Conservation (phyloP, 1,140 invertebrate genomes). For the Pogonomyrmex californicus region DNA sequence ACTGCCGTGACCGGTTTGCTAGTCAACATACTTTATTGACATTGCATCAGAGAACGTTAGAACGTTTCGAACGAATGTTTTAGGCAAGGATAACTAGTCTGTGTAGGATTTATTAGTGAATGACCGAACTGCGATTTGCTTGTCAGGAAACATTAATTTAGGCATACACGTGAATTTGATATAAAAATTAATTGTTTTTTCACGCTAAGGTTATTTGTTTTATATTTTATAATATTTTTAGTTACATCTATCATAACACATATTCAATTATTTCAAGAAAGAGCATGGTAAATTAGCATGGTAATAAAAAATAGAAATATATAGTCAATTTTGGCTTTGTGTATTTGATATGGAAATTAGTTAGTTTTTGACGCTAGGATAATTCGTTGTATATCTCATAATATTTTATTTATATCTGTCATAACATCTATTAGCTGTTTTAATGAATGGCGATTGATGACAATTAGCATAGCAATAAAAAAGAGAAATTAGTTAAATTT, state of each 20-base stretch:
- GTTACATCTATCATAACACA: neutral
- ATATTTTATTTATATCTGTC: no score
- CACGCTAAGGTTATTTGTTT: no score
- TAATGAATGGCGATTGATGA: no score
- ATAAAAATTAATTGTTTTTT: neutral
- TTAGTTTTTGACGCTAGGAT: no score
- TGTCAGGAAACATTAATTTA: slow-evolving; percentile 20
- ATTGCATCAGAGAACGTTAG: neutral
- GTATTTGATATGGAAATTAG: no score
- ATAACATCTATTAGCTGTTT: no score
- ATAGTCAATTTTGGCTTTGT: no score
- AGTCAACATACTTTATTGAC: neutral
- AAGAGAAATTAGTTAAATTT: no score
- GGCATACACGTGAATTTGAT: neutral
- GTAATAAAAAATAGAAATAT: neutral
- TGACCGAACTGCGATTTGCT: neutral
- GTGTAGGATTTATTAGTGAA: neutral
- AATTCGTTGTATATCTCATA: no score
- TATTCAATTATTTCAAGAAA: neutral
- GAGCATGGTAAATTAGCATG: neutral
- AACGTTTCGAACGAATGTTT: neutral
- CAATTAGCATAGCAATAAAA: no score
- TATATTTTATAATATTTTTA: neutral
- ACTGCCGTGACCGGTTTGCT: neutral
- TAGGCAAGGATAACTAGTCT: neutral